Percentiles rank a stretch among this genome's conserved stretches.
Evolutionary conservation across 2,113 vertebrate species (phyloP).

Genomic region (Condylura cristata): DNA sequence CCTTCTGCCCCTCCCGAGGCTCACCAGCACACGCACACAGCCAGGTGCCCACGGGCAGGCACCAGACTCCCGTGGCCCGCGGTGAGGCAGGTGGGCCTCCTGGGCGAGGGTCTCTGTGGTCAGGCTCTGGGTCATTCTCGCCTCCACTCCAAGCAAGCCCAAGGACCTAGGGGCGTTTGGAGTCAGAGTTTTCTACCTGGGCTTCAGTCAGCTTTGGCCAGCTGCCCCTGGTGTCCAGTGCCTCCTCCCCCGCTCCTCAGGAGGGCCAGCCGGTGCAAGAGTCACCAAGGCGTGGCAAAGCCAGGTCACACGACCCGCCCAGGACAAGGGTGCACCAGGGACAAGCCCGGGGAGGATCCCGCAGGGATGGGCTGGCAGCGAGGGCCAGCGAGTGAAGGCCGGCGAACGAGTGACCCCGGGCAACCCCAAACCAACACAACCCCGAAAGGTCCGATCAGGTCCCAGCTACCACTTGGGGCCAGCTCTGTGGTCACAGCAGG

Average conservation of each 20-base stretch:
- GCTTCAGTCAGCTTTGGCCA: background rate
- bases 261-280: background rate
- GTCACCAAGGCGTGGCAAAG: accelerated
- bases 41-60: no score
- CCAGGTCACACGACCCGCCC: accelerated
- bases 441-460: background rate
- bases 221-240: background rate
- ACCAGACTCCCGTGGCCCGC: no score
- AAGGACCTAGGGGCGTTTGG: background rate
- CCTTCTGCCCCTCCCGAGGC: no score
- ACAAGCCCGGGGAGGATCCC: background rate
- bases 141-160: background rate
- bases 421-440: no score
- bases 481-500: no score
- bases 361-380: background rate
- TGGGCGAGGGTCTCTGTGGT: background rate
- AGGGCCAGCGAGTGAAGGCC: no score
- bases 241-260: background rate
- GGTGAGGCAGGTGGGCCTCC: no score
- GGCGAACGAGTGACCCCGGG: no score
- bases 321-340: background rate
- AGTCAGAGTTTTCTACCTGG: no score
- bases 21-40: no score
- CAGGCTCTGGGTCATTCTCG: background rate
- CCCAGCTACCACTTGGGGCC: background rate